phyloP scores from a whole-genome alignment of 30 jellyfish, hydroid and myxozoan genomes.

The Aurelia sp. region DNA sequence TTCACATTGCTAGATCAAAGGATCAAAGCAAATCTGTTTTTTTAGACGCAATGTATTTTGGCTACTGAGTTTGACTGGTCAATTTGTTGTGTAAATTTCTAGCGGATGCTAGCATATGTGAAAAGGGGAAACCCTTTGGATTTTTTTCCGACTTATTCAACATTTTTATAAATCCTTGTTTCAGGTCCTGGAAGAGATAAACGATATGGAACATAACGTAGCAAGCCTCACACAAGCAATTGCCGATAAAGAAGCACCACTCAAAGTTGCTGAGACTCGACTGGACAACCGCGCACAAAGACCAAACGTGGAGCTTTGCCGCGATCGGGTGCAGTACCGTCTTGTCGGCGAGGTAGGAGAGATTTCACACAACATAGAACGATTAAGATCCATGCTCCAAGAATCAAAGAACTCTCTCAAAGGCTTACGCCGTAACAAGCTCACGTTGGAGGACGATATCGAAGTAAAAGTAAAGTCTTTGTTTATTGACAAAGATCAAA shows the following conservation, averaged over 20 bases:
- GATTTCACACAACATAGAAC: slow-evolving; percentile 73
- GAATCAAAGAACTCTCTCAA: slow-evolving; percentile 81
- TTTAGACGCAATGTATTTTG: no score
- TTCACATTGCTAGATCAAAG: no score
- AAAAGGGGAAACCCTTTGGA: no score
- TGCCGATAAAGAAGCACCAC: slow-evolving; percentile 89
- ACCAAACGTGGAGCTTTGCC: slow-evolving; percentile 93
- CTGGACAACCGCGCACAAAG: slow-evolving; percentile 87
- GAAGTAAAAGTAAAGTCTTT: slow-evolving; percentile 81
- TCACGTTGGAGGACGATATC: slow-evolving; percentile 84
- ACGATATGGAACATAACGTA: slow-evolving; percentile 85
- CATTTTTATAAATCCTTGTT: neutral
- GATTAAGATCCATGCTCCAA: slow-evolving; percentile 66
- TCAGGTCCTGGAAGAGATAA: slow-evolving; percentile 78
- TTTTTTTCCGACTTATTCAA: no score
- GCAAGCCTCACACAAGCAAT: slow-evolving; percentile 75
- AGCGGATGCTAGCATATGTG: no score
- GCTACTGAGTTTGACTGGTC: no score
- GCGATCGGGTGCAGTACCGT: slow-evolving; percentile 90
- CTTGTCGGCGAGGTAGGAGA: slow-evolving; percentile 89
- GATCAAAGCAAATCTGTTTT: no score
- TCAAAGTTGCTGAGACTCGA: slow-evolving; percentile 92
- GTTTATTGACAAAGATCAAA: slow-evolving; percentile 90
- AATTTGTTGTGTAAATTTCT: no score
- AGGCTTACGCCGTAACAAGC: slow-evolving; percentile 78